Evolutionary conservation across 1,140 invertebrate species (phyloP).

Genomic region (Drosophila athabasca): DNA sequence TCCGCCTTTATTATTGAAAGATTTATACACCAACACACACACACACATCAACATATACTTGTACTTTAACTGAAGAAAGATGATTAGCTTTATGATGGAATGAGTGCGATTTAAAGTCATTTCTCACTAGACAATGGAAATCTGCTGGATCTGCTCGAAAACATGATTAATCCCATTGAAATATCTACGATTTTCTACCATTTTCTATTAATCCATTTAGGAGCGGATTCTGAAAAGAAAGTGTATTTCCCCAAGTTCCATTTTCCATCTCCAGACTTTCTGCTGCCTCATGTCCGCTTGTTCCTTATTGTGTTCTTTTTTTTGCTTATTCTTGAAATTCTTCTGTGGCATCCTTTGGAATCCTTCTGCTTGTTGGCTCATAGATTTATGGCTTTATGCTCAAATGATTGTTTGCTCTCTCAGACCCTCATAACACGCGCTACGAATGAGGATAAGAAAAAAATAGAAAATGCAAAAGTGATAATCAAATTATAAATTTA

Average conservation of each 20-base stretch:
- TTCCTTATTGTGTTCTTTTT: not conserved
- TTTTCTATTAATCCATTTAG: no score
- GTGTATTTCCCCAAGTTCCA: not conserved
- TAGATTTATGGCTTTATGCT: constrained; percentile 62
- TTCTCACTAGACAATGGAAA: constrained; percentile 1
- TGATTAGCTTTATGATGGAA: constrained; percentile 26
- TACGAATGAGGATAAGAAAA: not conserved
- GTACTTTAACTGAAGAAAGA: not conserved
- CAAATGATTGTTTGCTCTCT: constrained; percentile 53
- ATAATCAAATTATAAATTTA: constrained; percentile 66
- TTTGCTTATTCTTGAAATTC: constrained; percentile 2
- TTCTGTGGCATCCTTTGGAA: constrained; percentile 8
- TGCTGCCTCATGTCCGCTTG: constrained; percentile 17
- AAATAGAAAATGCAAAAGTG: constrained; percentile 40
- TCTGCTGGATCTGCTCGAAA: no score
- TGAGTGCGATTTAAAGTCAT: constrained; percentile 4
- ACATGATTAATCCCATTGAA: no score
- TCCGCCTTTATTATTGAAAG: not conserved
- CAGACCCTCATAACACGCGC: not conserved
- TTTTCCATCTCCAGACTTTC: not conserved
- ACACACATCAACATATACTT: no score
- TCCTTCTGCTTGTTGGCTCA: constrained; percentile 41
- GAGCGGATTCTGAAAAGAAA: no score
- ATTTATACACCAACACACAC: not conserved
- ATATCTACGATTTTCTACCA: no score